These are phyloP conservation scores for Adela reaumurella DNA, from an alignment of 2,888 invertebrate species.

Conservation along the genomic window DNA sequence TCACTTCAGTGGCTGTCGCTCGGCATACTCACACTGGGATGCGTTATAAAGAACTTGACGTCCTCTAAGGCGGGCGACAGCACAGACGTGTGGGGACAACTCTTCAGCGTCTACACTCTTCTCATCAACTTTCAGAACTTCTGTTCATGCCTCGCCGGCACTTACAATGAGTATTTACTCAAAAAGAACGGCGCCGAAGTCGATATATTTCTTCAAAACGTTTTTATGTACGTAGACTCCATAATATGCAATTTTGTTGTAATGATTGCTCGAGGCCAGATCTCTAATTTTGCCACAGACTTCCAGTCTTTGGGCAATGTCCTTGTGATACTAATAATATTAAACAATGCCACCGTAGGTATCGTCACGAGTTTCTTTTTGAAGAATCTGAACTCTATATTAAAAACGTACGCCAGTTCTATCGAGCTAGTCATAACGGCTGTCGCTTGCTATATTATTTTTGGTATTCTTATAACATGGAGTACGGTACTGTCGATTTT, in stretches of 20 bases:
- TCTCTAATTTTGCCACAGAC: conserved; percentile 57
- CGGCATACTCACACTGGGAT: conserved; percentile 80
- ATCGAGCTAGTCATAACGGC: conserved; percentile 89
- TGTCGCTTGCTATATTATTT: conserved; percentile 78
- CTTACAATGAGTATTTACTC: conserved; percentile 91
- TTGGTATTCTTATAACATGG: conserved; percentile 78
- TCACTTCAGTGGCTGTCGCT: conserved; percentile 86
- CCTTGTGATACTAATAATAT: conserved; percentile 74
- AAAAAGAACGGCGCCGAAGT: conserved; percentile 82
- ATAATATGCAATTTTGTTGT: conserved; percentile 85
- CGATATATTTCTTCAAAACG: conserved; percentile 89
- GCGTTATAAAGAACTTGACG: conserved; percentile 84
- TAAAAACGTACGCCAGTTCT: conserved; percentile 94
- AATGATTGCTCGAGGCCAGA: conserved; percentile 63
- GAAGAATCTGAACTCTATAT: conserved; percentile 87
- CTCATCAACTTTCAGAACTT: conserved; percentile 75
- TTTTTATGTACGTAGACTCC: conserved; percentile 93
- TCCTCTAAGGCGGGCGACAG: conserved; percentile 28
- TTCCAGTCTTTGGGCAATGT: conserved; percentile 58
- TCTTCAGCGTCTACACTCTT: conserved; percentile 59
- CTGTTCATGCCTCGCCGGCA: conserved; percentile 91
- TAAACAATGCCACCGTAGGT: conserved; percentile 88
- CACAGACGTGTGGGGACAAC: conserved; percentile 29
- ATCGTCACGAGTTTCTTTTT: conserved; percentile 93
- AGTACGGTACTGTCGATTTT: conserved; percentile 79